Percentiles rank a stretch among this genome's conserved stretches.
phyloP scores from a whole-genome alignment of 2,113 vertebrate genomes.

The Uria lomvia region DNA sequence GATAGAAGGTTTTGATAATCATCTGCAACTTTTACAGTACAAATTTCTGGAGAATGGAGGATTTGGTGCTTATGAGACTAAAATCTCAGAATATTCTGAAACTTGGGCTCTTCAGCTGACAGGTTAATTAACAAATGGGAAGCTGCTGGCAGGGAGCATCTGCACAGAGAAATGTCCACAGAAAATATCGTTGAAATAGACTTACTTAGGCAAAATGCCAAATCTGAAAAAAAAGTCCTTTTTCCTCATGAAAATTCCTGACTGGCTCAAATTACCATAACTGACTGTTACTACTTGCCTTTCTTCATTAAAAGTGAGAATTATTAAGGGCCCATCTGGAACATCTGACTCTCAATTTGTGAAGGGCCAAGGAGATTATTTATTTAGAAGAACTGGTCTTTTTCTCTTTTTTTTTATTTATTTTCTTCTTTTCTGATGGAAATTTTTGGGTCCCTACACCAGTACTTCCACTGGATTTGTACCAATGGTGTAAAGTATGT shows the following conservation, averaged over 20 bases:
- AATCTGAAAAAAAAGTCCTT: not conserved
- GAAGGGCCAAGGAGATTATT: not conserved
- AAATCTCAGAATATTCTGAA: not conserved
- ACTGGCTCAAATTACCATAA: not conserved
- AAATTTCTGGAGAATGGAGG: not conserved
- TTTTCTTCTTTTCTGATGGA: not conserved
- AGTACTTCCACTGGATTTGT: not conserved
- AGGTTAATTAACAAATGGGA: not conserved
- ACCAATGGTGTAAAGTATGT: not conserved
- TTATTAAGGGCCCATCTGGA: not conserved
- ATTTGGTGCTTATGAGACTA: not conserved
- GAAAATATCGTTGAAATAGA: not conserved
- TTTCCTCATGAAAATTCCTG: not conserved
- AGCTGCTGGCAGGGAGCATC: not conserved
- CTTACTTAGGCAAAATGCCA: not conserved
- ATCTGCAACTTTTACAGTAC: not conserved
- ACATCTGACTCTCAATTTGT: not conserved
- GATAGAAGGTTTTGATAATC: not conserved
- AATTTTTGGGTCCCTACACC: not conserved
- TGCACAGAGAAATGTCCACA: not conserved
- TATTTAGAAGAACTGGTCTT: not conserved
- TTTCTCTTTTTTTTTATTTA: not conserved
- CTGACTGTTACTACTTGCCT: not conserved
- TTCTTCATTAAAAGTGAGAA: not conserved
- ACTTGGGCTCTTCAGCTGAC: not conserved